Evolutionary conservation across 2,797 vertebrate genomes (phyloP).

Genomic region (Vespertilio murinus): DNA sequence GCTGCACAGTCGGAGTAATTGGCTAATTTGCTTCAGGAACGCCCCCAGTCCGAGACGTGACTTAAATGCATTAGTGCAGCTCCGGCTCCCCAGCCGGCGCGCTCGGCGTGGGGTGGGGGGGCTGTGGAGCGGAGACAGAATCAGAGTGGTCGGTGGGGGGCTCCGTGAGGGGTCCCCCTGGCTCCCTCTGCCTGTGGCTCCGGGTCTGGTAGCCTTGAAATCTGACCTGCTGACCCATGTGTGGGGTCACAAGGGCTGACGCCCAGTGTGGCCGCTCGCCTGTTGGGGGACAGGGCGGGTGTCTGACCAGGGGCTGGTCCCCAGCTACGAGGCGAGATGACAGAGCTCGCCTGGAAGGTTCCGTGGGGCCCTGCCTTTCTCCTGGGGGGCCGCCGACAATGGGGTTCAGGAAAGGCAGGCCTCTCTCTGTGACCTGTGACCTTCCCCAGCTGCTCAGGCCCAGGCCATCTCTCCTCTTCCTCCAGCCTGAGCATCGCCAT

Average conservation of each 20-base stretch:
- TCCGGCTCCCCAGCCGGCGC: conserved; percentile 62
- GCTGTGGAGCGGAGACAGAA: conserved; percentile 65
- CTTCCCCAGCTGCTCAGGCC: not conserved
- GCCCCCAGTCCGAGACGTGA: conserved; percentile 78
- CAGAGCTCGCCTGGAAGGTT: rapidly evolving
- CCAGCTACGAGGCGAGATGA: not conserved
- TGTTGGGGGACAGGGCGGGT: not conserved
- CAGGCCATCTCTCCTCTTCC: not conserved
- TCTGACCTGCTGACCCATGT: not conserved
- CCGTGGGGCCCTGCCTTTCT: not conserved
- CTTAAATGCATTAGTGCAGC: conserved; percentile 73
- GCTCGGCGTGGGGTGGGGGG: conserved; percentile 63
- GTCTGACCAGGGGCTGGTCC: too few species aligned
- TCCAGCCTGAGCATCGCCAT: rapidly evolving
- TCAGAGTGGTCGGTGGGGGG: not conserved
- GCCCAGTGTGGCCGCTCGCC: rapidly evolving
- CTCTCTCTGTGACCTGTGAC: not conserved
- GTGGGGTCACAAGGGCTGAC: not conserved
- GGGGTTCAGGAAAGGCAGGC: not conserved
- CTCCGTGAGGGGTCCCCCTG: not conserved
- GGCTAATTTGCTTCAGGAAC: conserved; percentile 83
- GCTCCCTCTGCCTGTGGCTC: not conserved
- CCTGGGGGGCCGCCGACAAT: rapidly evolving
- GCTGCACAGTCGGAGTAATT: conserved; percentile 79
- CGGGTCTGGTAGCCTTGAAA: not conserved